phyloP scores from a whole-genome alignment of 2,113 vertebrate genomes.

The Cyphomyrus plagiostoma region DNA sequence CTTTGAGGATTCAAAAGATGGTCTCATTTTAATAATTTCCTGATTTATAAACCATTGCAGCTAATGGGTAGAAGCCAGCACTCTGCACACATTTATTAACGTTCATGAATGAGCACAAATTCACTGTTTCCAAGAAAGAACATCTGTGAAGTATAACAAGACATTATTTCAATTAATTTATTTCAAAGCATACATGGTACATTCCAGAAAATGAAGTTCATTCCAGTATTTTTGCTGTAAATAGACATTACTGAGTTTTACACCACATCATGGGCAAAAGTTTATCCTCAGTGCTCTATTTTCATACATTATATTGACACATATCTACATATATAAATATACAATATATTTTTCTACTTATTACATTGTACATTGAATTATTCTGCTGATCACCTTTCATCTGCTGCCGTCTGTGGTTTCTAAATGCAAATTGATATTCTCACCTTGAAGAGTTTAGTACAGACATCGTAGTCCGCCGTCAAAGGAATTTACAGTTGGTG shows the following conservation, averaged over 20 bases:
- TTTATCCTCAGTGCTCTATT: not conserved
- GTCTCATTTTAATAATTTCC: not conserved
- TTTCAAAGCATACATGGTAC: not conserved
- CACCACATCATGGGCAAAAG: not conserved
- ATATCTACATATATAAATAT: not conserved
- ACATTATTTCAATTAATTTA: not conserved
- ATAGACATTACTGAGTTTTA: not conserved
- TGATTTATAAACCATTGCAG: not conserved
- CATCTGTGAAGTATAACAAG: not conserved
- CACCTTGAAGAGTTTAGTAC: not conserved
- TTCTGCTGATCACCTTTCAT: not conserved
- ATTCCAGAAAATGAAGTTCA: not conserved
- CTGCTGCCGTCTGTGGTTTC: not conserved
- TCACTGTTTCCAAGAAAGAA: not conserved
- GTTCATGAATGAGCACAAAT: not conserved
- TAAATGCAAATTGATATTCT: not conserved
- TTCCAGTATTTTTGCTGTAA: not conserved
- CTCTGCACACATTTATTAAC: not conserved
- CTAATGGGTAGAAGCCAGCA: not conserved
- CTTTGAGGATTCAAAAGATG: not conserved
- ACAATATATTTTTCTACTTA: not conserved
- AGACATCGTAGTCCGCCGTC: not conserved
- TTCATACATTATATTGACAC: not conserved
- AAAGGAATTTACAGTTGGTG: not conserved
- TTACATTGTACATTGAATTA: not conserved